Conservation (phyloP, 2,113 vertebrate genomes). For the Epinephelus lanceolatus region DNA sequence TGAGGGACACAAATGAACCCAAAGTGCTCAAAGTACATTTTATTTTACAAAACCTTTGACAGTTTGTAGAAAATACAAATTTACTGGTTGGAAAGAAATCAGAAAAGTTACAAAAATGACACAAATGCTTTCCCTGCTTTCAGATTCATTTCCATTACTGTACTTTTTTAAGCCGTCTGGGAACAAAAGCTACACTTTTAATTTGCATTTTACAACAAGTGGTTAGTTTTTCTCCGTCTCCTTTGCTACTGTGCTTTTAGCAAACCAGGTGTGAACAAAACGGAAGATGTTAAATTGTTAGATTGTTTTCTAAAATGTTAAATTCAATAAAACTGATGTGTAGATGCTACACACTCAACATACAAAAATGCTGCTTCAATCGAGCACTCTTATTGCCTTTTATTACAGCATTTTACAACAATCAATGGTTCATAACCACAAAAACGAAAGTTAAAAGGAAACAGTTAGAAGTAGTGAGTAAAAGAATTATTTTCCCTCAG, state of each 20-base stretch:
- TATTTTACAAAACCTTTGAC: conserved; percentile 49
- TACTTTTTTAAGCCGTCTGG: neutral
- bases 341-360: conserved; percentile 70
- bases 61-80: conserved; percentile 41
- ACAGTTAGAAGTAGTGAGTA: neutral
- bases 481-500: neutral
- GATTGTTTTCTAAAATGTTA: conserved; percentile 1
- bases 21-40: conserved; percentile 4
- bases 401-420: conserved; percentile 13
- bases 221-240: neutral
- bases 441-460: neutral
- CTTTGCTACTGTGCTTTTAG: neutral
- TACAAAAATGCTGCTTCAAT: neutral
- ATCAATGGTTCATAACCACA: conserved; percentile 31
- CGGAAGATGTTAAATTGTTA: neutral
- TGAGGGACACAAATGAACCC: neutral
- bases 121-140: neutral
- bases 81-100: too few species aligned
- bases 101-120: neutral
- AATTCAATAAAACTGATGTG: conserved; percentile 28
- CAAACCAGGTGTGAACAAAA: neutral
- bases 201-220: neutral
- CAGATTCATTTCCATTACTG: neutral
- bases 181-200: neutral
- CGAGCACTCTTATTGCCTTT: neutral